Evolutionary conservation across 1,140 invertebrate species (phyloP).

Genomic region (Drosophila murphyi): DNA sequence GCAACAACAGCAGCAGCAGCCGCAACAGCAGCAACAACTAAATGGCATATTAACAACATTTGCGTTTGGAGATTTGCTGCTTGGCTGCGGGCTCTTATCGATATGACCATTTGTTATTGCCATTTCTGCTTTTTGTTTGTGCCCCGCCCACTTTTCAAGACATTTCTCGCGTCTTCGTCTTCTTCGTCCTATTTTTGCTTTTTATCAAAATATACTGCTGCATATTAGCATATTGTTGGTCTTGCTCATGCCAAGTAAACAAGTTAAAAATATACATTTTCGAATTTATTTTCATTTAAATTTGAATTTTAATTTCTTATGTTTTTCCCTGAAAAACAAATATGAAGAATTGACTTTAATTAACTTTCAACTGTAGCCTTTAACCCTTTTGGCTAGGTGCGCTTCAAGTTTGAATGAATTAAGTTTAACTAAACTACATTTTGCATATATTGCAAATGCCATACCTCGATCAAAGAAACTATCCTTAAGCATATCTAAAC

Average conservation of each 20-base stretch:
- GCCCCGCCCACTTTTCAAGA: not conserved
- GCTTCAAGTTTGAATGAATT: no score
- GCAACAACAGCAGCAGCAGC: slow-evolving; percentile 26
- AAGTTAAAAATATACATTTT: no score
- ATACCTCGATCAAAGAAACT: no score
- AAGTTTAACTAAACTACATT: no score
- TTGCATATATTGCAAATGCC: no score
- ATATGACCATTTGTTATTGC: slow-evolving; percentile 35
- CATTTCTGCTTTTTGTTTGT: slow-evolving; percentile 1
- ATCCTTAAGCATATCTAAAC: no score
- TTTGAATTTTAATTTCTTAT: no score
- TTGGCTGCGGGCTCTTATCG: slow-evolving; percentile 8
- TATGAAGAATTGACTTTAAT: not conserved
- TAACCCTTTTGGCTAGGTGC: no score
- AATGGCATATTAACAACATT: slow-evolving; percentile 52
- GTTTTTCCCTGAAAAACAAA: not conserved
- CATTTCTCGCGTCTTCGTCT: not conserved
- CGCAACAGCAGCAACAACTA: slow-evolving; percentile 29
- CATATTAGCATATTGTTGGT: not conserved
- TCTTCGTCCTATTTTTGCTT: not conserved
- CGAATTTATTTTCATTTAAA: no score
- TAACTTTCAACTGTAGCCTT: not conserved
- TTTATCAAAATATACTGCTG: not conserved
- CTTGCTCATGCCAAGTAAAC: no score
- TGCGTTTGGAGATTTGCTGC: slow-evolving; percentile 41